Evolutionary conservation across 1,140 invertebrate species (phyloP).

Genomic region (Manduca sexta): DNA sequence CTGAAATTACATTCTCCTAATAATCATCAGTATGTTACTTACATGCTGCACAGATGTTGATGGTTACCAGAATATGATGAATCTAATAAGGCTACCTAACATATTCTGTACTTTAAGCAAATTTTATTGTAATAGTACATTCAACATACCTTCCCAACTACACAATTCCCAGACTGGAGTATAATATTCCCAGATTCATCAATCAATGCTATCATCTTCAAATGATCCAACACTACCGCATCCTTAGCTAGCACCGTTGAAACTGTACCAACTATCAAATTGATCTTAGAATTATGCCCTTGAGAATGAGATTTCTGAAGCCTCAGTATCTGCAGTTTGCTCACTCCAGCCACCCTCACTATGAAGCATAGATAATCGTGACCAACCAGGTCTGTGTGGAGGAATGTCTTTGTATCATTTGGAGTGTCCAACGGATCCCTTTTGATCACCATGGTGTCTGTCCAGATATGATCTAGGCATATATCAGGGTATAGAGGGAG

Average conservation of each 20-base stretch:
- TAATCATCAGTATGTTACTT: too few species aligned
- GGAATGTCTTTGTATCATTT: conserved; percentile 84
- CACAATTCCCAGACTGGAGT: conserved; percentile 87
- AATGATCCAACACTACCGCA: conserved; percentile 83
- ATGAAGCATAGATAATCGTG: conserved; percentile 90
- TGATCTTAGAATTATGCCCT: conserved; percentile 65
- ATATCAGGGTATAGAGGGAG: conserved; percentile 87
- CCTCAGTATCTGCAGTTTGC: conserved; percentile 81
- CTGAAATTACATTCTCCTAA: too few species aligned
- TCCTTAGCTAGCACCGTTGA: conserved; percentile 86
- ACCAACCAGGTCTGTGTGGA: conserved; percentile 87
- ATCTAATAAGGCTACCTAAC: too few species aligned
- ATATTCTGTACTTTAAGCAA: too few species aligned
- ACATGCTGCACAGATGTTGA: too few species aligned
- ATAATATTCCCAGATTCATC: conserved; percentile 85
- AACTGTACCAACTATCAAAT: conserved; percentile 83
- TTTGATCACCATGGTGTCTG: conserved; percentile 77
- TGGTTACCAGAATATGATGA: too few species aligned
- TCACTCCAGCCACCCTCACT: conserved; percentile 74
- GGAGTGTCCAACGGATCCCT: conserved; percentile 67
- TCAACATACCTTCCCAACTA: conserved; percentile 81
- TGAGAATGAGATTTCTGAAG: conserved; percentile 82
- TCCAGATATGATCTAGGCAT: conserved; percentile 92
- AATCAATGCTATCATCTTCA: conserved; percentile 88
- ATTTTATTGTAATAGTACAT: background rate